These are phyloP conservation scores for Lepus townsendii DNA, from an alignment of 2,797 vertebrate genomes.

Conservation along the genomic window DNA sequence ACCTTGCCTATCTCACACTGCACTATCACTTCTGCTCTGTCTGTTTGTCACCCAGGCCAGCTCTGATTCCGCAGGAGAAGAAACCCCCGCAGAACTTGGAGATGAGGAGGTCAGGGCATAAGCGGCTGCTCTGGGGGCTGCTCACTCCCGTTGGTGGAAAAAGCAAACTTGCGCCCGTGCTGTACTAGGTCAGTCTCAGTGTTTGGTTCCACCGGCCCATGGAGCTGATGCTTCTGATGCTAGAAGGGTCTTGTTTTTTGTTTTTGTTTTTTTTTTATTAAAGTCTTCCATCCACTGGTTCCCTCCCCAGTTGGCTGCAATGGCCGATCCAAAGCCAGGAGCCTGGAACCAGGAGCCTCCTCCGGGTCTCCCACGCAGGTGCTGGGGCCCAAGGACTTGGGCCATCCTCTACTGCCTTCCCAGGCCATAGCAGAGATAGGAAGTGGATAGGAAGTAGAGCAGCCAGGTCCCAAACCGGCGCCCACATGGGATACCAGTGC, in stretches of 20 bases:
- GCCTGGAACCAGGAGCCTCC: no score
- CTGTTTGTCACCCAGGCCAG: not conserved
- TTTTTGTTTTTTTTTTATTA: no score
- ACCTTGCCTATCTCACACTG: not conserved
- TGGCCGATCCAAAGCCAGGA: no score
- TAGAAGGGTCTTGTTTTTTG: not conserved
- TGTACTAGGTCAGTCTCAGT: not conserved
- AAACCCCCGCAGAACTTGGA: not conserved
- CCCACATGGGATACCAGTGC: no score
- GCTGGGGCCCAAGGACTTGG: no score
- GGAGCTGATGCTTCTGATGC: not conserved
- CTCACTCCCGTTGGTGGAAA: not conserved
- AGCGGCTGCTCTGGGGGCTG: not conserved
- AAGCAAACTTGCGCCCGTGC: not conserved
- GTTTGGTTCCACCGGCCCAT: not conserved
- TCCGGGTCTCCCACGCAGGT: no score
- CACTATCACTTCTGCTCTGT: not conserved
- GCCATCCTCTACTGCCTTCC: no score
- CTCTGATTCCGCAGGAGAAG: not conserved
- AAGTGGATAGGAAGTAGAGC: no score
- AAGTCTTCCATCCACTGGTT: no score
- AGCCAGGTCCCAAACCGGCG: no score
- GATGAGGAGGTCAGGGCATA: not conserved
- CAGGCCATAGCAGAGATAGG: no score
- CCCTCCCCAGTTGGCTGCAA: no score